Percentiles rank a stretch among this genome's conserved stretches.
Evolutionary conservation across 2,888 invertebrate genomes (phyloP).

Genomic region (Sphinx pinastri): DNA sequence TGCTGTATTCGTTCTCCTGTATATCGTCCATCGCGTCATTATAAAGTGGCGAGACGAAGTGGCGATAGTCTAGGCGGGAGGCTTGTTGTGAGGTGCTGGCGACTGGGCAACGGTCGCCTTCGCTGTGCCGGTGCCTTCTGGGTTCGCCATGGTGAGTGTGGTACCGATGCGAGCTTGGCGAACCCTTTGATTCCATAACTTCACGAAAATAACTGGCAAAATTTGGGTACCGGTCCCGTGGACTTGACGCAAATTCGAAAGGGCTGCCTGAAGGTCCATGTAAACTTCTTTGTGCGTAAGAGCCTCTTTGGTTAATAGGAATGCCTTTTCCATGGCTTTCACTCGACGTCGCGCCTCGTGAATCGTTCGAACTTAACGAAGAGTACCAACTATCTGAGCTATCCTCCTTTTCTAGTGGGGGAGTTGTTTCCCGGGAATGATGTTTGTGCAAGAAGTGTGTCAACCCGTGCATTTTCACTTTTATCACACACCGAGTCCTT

Average conservation of each 20-base stretch:
- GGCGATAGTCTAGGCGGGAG: constrained; percentile 70
- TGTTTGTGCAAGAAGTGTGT: constrained; percentile 73
- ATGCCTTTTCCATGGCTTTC: constrained; percentile 55
- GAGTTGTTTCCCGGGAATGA: constrained; percentile 61
- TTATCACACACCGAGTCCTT: neutral
- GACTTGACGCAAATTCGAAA: constrained; percentile 70
- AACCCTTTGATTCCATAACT: constrained; percentile 60
- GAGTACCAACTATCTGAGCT: constrained; percentile 79
- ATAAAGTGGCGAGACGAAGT: constrained; percentile 73
- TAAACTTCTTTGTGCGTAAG: constrained; percentile 58
- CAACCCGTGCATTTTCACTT: constrained; percentile 71
- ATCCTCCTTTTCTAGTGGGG: constrained; percentile 67
- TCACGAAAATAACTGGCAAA: constrained; percentile 78
- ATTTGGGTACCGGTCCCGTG: constrained; percentile 72
- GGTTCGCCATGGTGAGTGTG: constrained; percentile 61
- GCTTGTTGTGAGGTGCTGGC: constrained; percentile 61
- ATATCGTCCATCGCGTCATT: constrained; percentile 79
- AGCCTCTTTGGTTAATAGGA: constrained; percentile 61
- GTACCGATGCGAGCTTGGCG: constrained; percentile 53
- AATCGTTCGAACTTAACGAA: constrained; percentile 56
- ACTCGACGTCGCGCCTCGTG: constrained; percentile 48
- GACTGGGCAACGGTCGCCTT: constrained; percentile 63
- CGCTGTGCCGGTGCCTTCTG: constrained; percentile 55
- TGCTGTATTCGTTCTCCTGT: constrained; percentile 77
- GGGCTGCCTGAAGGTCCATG: constrained; percentile 61